Evolutionary conservation across 2,797 vertebrate species (phyloP).

Genomic region (Sebastes wilsoni): DNA sequence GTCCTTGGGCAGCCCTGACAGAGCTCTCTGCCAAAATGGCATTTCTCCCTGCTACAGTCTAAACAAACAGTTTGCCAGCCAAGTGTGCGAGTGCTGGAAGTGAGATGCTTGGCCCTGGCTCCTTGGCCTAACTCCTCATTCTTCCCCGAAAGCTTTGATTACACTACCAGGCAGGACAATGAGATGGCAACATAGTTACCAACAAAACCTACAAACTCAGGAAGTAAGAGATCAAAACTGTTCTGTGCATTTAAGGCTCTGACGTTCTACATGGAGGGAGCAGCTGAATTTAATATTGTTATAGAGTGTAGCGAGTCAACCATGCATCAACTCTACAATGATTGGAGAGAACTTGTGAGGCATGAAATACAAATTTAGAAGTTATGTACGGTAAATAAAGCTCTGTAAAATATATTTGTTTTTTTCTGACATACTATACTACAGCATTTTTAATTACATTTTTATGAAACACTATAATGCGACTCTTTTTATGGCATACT

Average conservation of each 20-base stretch:
- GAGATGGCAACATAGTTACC: neutral
- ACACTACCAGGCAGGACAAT: conserved; percentile 17
- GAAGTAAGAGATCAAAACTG: neutral
- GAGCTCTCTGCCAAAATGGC: conserved; percentile 44
- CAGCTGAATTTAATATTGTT: neutral
- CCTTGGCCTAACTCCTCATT: conserved; percentile 1
- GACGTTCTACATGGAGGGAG: neutral
- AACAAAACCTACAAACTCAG: conserved; percentile 1
- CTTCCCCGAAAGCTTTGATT: conserved; percentile 18
- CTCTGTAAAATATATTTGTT: neutral
- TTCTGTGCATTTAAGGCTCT: neutral
- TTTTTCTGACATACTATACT: no score
- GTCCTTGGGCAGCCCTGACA: conserved; percentile 18
- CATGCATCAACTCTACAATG: neutral
- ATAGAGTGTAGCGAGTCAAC: no score
- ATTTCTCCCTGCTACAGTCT: conserved; percentile 21
- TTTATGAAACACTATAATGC: no score
- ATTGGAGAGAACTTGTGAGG: neutral
- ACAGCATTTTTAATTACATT: no score
- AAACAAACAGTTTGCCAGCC: conserved; percentile 34
- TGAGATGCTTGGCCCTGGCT: conserved; percentile 12
- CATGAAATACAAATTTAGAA: neutral
- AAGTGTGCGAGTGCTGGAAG: conserved; percentile 28
- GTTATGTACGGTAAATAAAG: neutral
- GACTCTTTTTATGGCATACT: no score